phyloP scores from a whole-genome alignment of 2,888 invertebrate genomes.

The Aphidoletes aphidimyza region DNA sequence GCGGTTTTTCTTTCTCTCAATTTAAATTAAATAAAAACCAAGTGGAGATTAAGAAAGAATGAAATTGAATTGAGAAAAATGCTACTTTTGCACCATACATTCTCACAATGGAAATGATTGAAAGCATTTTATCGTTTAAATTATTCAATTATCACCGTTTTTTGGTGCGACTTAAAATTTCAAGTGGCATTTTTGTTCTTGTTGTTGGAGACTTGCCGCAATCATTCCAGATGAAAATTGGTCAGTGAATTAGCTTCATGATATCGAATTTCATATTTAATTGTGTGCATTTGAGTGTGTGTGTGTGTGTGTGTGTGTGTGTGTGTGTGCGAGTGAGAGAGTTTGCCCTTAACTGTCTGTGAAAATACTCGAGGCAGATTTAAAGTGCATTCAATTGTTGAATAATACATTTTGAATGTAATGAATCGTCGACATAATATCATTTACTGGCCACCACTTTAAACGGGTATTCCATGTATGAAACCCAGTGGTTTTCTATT shows the following conservation, averaged over 20 bases:
- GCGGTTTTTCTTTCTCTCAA: no score
- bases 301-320: no score
- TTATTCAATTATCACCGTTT: neutral
- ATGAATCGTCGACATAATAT: no score
- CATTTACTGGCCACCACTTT: no score
- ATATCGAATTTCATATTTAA: neutral
- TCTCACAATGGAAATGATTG: neutral
- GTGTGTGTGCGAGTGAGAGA: no score
- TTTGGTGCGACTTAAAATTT: neutral
- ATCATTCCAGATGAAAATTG: neutral
- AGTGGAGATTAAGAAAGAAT: neutral
- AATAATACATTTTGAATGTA: no score
- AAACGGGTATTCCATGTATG: no score
- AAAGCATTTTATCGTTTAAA: constrained; percentile 2
- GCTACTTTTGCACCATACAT: neutral
- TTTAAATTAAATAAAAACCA: no score
- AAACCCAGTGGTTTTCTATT: no score
- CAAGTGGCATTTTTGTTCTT: neutral
- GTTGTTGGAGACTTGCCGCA: neutral
- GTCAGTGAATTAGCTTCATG: neutral
- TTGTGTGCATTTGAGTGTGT: no score
- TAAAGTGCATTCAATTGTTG: no score
- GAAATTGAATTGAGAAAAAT: neutral
- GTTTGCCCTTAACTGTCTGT: neutral
- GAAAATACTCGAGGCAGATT: neutral